Conservation (phyloP, 2,888 invertebrate species). For the Rhodophaea formosa region DNA sequence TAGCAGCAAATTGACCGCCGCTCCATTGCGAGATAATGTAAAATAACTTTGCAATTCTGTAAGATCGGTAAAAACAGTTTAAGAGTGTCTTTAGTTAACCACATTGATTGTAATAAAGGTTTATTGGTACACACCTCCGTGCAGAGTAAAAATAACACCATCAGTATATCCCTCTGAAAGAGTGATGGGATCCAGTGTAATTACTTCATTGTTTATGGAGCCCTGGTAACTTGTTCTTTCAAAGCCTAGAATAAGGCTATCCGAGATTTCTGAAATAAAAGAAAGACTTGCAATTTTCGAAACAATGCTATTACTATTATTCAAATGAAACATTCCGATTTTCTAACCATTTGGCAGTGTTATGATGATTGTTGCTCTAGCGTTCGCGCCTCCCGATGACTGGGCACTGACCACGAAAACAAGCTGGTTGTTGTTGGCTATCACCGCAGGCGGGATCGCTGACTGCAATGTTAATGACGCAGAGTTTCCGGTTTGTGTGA, state of each 20-base stretch:
- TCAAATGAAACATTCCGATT: not conserved
- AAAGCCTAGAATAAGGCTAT: conserved; percentile 28
- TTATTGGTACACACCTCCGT: not conserved
- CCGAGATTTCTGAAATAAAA: not conserved
- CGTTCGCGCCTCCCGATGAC: not conserved
- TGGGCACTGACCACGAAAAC: not conserved
- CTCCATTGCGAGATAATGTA: not conserved
- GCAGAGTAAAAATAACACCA: conserved; percentile 28
- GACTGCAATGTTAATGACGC: not conserved
- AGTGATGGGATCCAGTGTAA: not conserved
- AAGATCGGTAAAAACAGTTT: conserved; percentile 14
- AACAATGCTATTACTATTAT: not conserved
- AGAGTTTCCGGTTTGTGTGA: not conserved
- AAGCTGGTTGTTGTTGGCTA: not conserved
- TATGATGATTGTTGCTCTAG: not conserved
- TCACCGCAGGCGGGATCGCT: not conserved
- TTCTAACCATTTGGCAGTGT: not conserved
- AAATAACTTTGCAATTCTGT: not conserved
- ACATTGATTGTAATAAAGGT: too few relatives aligned
- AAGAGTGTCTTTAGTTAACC: too few relatives aligned
- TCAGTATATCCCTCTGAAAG: conserved; percentile 11
- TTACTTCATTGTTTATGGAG: conserved; percentile 4
- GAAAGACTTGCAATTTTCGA: too few relatives aligned
- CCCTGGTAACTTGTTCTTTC: conserved; percentile 35
- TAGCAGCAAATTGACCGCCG: not conserved